phyloP scores from a whole-genome alignment of 1,140 invertebrate species.

The Brachionus asplanchnoidis region DNA sequence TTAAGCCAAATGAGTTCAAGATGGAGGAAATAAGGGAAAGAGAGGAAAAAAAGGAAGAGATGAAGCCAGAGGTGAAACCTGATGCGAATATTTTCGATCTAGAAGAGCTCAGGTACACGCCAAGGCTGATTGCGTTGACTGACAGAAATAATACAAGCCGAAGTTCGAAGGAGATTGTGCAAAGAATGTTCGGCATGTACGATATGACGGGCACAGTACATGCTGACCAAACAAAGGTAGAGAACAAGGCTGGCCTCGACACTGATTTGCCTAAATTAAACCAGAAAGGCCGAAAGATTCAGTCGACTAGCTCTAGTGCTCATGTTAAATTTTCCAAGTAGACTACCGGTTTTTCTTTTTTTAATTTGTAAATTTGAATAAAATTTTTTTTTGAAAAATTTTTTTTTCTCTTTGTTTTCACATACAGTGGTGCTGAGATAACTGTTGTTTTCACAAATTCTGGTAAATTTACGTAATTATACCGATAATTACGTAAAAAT shows the following conservation, averaged over 20 bases:
- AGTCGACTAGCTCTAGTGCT: not conserved
- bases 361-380: not conserved
- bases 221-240: not conserved
- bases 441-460: too few relatives aligned
- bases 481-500: too few relatives aligned
- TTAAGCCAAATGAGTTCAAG: not conserved
- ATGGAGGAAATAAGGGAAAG: not conserved
- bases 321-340: not conserved
- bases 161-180: not conserved
- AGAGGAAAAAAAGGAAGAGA: not conserved
- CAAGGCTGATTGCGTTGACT: slow-evolving; percentile 32
- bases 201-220: not conserved
- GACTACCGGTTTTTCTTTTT: not conserved
- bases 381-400: not conserved
- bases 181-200: slow-evolving; percentile 1
- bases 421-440: too few relatives aligned
- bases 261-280: not conserved
- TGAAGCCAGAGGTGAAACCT: not conserved
- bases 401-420: not conserved
- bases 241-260: not conserved
- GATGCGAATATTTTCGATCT: slow-evolving; percentile 31
- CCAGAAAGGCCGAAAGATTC: not conserved
- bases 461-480: too few relatives aligned
- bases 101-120: slow-evolving; percentile 14
- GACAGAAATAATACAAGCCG: not conserved